Evolutionary conservation across 2,113 vertebrate genomes (phyloP).

Genomic region (Xerus inauris): DNA sequence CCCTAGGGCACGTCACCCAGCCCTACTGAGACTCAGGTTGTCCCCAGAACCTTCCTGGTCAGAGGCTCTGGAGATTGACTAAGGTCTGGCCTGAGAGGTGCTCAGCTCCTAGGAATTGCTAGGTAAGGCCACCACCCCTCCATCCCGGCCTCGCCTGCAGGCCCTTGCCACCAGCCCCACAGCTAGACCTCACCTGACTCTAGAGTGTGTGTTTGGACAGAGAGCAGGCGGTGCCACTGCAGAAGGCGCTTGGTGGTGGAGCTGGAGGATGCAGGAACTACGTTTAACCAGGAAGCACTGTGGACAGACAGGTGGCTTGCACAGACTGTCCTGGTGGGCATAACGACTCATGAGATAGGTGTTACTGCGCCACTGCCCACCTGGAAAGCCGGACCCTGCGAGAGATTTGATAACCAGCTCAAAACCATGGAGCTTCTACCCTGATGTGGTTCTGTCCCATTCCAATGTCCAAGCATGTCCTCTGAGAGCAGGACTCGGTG

Average conservation of each 20-base stretch:
- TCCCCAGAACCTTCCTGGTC: too few relatives aligned
- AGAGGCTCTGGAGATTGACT: too few relatives aligned
- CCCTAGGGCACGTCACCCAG: background rate
- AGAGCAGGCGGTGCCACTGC: background rate
- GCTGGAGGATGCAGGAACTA: background rate
- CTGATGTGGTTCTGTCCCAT: background rate
- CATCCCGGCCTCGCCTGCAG: too few relatives aligned
- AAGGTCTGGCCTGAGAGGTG: background rate
- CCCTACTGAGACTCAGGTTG: background rate
- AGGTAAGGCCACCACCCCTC: too few relatives aligned
- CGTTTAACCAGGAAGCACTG: background rate
- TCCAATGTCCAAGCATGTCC: background rate
- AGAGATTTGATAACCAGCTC: background rate
- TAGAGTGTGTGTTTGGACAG: background rate
- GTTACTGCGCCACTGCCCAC: background rate
- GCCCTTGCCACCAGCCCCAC: background rate
- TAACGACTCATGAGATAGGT: too few relatives aligned
- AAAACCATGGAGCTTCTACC: background rate
- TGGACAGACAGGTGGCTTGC: background rate
- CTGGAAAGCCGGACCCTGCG: too few relatives aligned
- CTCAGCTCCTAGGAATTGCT: background rate
- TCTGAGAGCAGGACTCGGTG: background rate
- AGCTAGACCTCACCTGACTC: background rate
- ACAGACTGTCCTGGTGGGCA: too few relatives aligned
- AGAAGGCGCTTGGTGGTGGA: background rate